Base-by-base conservation (phyloP, 2,113 vertebrate species). In the Leucopternis melanops region DNA sequence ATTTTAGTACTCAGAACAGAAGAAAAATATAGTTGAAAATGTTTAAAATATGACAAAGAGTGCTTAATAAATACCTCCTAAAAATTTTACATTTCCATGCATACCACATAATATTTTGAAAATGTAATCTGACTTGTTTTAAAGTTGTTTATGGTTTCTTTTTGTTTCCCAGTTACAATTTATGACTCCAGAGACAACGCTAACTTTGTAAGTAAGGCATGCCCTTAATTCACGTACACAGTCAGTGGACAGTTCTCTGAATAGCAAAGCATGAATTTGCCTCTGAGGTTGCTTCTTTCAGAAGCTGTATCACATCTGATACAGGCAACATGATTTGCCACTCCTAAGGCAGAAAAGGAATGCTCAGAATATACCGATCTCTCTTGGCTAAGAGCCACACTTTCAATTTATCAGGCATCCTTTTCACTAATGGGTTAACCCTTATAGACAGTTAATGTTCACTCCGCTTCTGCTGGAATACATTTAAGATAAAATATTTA, bases 401-500 rank as follows among this genome's bases (percentile, higher is more conserved):
- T 87, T 97, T 67, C 95, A 90, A 93, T 97, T 97, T 97, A 95
- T 96, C 80, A 90, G 86, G 92, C 85, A 90, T 88, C 49, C 87
- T 91, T 97, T 96, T 96, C 81, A 91, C 74, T 96, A 97, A 96
- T 90, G 90, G 74, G 91, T 95, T 96, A 97, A 97, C 86, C 72
- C 63, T 96, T 97, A 67, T 18, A 87, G 90, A 92, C 66, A 94
- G 82, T 55, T 94, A 95, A 96, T 86, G 44, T 93, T 97, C 81
- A 86, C 40, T 92, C 59, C 70, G 74, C 62, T 93, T 92, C 55
- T 94, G 57, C 47, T 90, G 62, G 58, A 88, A 74, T 72, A 57
- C 50, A 83, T 90, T 97, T 92, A 82, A 49, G 67, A 93, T 97
- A 91, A 95, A 97, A 96, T 96, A 97, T 97, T 97, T 97, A 95